phyloP scores from a whole-genome alignment of 92 coral and sea anemone species.

The Phenganax marumi region DNA sequence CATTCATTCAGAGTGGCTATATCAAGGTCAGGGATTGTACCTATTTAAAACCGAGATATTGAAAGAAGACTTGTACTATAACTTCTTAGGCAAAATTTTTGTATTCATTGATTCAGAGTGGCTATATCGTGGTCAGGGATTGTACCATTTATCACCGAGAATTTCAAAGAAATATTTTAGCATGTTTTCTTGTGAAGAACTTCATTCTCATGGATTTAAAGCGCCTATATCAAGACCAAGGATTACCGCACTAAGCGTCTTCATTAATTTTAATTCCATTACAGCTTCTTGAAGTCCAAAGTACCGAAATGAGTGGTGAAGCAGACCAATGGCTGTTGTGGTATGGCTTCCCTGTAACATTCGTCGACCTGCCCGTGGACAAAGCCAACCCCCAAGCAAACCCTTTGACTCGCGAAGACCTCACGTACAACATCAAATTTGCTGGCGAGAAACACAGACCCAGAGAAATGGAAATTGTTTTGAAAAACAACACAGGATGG shows the following conservation, averaged over 20 bases:
- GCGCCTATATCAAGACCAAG: not conserved
- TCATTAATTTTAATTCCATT: not conserved
- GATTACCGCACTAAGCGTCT: not conserved
- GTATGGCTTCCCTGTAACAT: constrained; percentile 75
- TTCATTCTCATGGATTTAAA: not conserved
- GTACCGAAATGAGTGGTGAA: constrained; percentile 43
- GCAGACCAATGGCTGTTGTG: constrained; percentile 55
- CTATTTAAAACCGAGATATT: too few species aligned
- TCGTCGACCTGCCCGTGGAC: constrained; percentile 33
- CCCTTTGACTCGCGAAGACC: constrained; percentile 7
- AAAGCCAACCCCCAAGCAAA: not conserved
- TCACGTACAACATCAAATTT: constrained; percentile 24
- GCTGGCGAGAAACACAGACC: constrained; percentile 21
- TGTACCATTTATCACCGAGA: too few species aligned
- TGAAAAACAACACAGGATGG: constrained; percentile 35
- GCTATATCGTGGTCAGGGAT: too few species aligned
- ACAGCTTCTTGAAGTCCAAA: constrained; percentile 68
- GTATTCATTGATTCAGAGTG: too few species aligned
- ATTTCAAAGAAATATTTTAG: too few species aligned
- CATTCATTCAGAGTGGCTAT: too few species aligned
- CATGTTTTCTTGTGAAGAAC: too few species aligned
- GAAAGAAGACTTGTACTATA: too few species aligned
- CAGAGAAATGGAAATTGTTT: constrained; percentile 19
- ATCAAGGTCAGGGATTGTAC: too few species aligned
- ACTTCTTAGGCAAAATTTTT: too few species aligned